Conservation (phyloP, 2,113 vertebrate genomes). For the Xerus inauris region DNA sequence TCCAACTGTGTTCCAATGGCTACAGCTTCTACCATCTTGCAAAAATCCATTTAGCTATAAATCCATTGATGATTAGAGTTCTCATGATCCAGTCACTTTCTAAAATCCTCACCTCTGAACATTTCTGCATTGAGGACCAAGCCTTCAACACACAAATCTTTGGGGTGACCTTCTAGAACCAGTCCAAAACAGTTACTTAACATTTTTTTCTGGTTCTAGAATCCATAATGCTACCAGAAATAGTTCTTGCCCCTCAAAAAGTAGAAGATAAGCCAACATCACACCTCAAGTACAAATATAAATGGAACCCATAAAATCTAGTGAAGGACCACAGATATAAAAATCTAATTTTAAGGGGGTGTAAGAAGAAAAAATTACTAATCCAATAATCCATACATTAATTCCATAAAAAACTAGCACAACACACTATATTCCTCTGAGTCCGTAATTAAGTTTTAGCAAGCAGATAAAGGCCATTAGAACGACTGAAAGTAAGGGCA, state of each 20-base stretch:
- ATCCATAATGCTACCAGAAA: not conserved
- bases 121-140: not conserved
- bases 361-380: not conserved
- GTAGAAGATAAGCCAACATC: not conserved
- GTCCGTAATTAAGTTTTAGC: constrained; percentile 61
- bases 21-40: not conserved
- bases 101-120: not conserved
- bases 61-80: not conserved
- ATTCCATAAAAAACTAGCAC: constrained; percentile 72
- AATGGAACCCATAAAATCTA: constrained; percentile 64
- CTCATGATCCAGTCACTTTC: not conserved
- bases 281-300: not conserved
- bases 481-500: constrained; percentile 66
- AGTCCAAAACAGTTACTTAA: not conserved
- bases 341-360: not conserved
- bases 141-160: not conserved
- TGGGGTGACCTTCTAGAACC: not conserved
- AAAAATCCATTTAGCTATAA: not conserved
- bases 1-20: not conserved
- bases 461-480: constrained; percentile 64
- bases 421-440: constrained; percentile 32
- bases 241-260: not conserved
- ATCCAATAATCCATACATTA: constrained; percentile 58
- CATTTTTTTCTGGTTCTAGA: not conserved
- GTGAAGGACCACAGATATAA: constrained; percentile 56